A percentile compares a stretch with the other conserved stretches of the same genome.
Conservation (phyloP, 2,888 invertebrate genomes). For the Drosophila peninsularis region DNA sequence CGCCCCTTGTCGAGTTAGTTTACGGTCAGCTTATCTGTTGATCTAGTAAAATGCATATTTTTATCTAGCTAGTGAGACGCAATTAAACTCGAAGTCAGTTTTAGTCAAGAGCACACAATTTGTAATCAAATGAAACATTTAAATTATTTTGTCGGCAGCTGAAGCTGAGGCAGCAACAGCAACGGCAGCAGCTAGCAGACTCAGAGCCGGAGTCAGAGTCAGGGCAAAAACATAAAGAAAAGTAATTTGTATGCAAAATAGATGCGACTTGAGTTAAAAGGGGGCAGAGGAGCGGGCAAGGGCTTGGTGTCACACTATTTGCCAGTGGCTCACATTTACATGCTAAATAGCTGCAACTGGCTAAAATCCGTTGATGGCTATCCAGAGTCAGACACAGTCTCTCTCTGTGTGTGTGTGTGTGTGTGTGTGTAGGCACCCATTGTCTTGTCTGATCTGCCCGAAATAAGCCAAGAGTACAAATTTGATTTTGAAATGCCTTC, state of each 20-base stretch:
- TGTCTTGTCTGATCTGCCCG: constrained; percentile 57
- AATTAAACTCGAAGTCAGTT: constrained; percentile 44
- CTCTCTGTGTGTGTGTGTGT: background rate
- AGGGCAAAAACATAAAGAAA: constrained; percentile 73
- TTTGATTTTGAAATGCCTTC: constrained; percentile 61
- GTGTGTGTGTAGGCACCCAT: constrained; percentile 20
- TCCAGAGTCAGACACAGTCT: constrained; percentile 28
- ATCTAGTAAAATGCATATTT: constrained; percentile 18
- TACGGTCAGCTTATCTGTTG: constrained; percentile 13
- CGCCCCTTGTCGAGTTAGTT: background rate
- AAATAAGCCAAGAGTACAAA: constrained; percentile 56
- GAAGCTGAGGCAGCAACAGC: background rate
- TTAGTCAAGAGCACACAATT: constrained; percentile 50
- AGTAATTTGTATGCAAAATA: constrained; percentile 80
- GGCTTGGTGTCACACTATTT: constrained; percentile 52
- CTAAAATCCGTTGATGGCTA: constrained; percentile 66
- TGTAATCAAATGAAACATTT: constrained; percentile 79
- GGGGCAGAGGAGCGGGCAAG: background rate
- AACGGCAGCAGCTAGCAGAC: constrained; percentile 3
- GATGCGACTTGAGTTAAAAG: constrained; percentile 32
- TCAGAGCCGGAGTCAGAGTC: constrained; percentile 9
- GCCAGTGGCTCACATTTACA: constrained; percentile 71
- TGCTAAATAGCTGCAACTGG: constrained; percentile 73
- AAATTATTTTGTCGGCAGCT: constrained; percentile 72
- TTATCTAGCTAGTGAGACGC: constrained; percentile 25